Conservation (phyloP, 1,140 invertebrate genomes). For the Bathynomus jamesi region DNA sequence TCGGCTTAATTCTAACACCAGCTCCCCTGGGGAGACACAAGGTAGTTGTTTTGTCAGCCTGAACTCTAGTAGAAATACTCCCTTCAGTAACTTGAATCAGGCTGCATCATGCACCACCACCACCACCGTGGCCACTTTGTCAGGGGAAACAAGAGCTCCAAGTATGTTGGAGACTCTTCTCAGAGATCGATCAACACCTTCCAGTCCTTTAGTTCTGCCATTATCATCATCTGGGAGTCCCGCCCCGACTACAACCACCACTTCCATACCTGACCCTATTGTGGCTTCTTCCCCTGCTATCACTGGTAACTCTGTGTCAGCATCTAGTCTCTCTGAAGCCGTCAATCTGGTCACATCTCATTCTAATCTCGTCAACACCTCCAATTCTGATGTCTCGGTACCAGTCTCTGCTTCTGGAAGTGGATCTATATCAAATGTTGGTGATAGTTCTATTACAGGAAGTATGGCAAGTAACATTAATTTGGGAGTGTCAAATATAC, state of each 20-base stretch:
- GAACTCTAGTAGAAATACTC: background rate
- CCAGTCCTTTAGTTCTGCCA: background rate
- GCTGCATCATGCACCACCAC: slow-evolving; percentile 22
- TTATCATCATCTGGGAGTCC: background rate
- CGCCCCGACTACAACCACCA: background rate
- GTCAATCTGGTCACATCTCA: background rate
- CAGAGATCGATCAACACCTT: slow-evolving; percentile 26
- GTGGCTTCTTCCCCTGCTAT: background rate
- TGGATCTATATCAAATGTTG: slow-evolving; percentile 18
- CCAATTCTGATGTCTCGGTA: background rate
- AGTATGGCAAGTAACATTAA: slow-evolving; percentile 22
- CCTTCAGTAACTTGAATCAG: background rate
- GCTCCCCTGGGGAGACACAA: slow-evolving; percentile 33
- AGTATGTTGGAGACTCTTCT: slow-evolving; percentile 37
- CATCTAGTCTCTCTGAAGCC: background rate
- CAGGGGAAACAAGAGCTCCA: slow-evolving; percentile 30
- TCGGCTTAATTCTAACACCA: slow-evolving; percentile 5
- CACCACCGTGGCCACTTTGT: slow-evolving; percentile 36
- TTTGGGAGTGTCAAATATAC: slow-evolving; percentile 13
- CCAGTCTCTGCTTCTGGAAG: background rate
- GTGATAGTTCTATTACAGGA: slow-evolving; percentile 15
- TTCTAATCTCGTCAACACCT: background rate
- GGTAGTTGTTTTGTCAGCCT: slow-evolving; percentile 25
- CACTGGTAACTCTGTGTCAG: background rate
- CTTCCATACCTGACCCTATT: background rate